Evolutionary conservation across 2,797 vertebrate species (phyloP).

Genomic region (Siniperca scherzeri): DNA sequence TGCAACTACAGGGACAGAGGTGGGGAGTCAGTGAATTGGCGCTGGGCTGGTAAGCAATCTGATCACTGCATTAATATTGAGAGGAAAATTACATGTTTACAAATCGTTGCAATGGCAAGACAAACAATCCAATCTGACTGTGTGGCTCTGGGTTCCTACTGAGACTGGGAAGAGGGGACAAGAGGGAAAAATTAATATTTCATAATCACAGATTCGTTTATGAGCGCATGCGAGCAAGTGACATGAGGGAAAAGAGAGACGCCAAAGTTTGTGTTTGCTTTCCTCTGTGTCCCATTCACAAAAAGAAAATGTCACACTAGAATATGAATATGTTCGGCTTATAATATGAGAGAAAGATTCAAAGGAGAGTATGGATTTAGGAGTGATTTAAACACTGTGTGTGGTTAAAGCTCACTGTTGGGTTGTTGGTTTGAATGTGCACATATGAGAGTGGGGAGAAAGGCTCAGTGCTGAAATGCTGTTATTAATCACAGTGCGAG

Average conservation of each 20-base stretch:
- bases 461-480: slow-evolving; percentile 70
- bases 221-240: slow-evolving; percentile 34
- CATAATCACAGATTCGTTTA: slow-evolving; percentile 62
- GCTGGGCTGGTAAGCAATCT: slow-evolving; percentile 43
- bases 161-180: slow-evolving; percentile 42
- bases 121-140: slow-evolving; percentile 56
- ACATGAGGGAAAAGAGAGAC: slow-evolving; percentile 48
- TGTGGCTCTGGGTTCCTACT: slow-evolving; percentile 46
- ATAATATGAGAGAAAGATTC: slow-evolving; percentile 6
- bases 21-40: slow-evolving; percentile 50
- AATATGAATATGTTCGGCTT: slow-evolving; percentile 7
- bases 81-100: slow-evolving; percentile 52
- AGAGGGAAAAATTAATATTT: slow-evolving; percentile 59
- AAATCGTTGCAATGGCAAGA: slow-evolving; percentile 56
- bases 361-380: slow-evolving; percentile 39
- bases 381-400: slow-evolving; percentile 30
- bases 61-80: slow-evolving; percentile 50
- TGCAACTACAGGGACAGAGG: slow-evolving; percentile 58
- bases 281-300: slow-evolving; percentile 41
- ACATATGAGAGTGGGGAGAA: slow-evolving; percentile 51
- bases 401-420: slow-evolving; percentile 34
- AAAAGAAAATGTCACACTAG: slow-evolving; percentile 13
- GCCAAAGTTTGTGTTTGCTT: slow-evolving; percentile 30
- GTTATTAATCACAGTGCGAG: slow-evolving; percentile 84
- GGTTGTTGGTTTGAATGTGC: slow-evolving; percentile 41